Evolutionary conservation across 2,888 invertebrate genomes (phyloP).

Genomic region (Dermolepida albohirtum): DNA sequence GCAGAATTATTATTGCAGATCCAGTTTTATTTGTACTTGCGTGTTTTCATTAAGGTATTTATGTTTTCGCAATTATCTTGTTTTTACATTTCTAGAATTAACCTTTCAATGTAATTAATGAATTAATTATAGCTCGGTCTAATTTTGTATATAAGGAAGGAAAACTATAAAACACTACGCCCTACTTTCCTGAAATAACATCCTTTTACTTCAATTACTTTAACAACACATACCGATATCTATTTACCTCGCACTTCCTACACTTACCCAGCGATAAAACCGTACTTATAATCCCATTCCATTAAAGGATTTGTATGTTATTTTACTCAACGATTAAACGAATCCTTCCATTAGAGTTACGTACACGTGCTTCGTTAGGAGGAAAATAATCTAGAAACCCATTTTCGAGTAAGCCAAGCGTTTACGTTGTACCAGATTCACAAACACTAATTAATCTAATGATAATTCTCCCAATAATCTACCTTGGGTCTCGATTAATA

Average conservation of each 20-base stretch:
- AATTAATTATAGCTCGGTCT: too few relatives aligned
- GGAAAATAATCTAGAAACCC: slow-evolving; percentile 5
- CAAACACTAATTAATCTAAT: slow-evolving; percentile 9
- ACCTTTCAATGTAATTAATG: too few relatives aligned
- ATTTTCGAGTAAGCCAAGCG: not conserved
- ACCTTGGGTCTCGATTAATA: slow-evolving; percentile 19
- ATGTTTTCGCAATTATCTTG: too few relatives aligned
- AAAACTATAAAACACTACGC: not conserved
- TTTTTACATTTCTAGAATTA: too few relatives aligned
- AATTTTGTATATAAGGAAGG: too few relatives aligned
- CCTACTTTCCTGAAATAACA: too few relatives aligned
- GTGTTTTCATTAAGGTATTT: too few relatives aligned
- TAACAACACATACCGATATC: slow-evolving; percentile 12
- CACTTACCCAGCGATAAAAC: slow-evolving; percentile 28
- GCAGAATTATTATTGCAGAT: too few relatives aligned
- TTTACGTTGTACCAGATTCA: slow-evolving; percentile 5
- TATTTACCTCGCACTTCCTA: slow-evolving; percentile 11
- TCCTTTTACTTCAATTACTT: not conserved
- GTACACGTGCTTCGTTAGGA: slow-evolving; percentile 8
- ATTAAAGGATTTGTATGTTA: slow-evolving; percentile 23
- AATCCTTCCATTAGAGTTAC: slow-evolving; percentile 32
- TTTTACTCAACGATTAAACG: not conserved
- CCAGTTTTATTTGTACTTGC: too few relatives aligned
- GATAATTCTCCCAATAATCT: slow-evolving; percentile 19
- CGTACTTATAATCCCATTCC: slow-evolving; percentile 25